Base-by-base conservation (phyloP, 30 jellyfish, hydroid and myxozoan species). In the Nemopilema nomurai region DNA sequence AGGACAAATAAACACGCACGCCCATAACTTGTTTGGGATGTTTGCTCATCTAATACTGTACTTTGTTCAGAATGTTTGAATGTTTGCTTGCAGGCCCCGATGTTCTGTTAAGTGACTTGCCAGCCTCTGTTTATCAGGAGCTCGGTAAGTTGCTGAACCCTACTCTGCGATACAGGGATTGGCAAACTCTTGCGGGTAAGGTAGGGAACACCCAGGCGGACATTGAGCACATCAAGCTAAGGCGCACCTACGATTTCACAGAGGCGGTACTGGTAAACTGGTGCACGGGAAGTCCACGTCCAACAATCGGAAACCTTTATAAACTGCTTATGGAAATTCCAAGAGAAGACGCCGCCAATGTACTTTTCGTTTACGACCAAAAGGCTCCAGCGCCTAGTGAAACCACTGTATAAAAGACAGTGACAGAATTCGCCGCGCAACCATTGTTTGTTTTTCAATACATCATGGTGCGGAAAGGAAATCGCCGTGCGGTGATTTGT, bases 121-220 rank as follows among this genome's bases (percentile, higher is more conserved):
- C 93, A 1, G 93, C 77, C 64, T 7, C 70, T 3, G 83, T 84
- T 0, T 71, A 67, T 52, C 82, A 84, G n/a, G 71, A 21, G 26
- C 68, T 84, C 0, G 93, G 93, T 4, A 75, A 51, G 1, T 83
- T 63, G 8, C 69, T 84, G 76, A 84, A 84, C 81, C 93, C 93
- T 13, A 30, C 28, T 50, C 87, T 27, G 51, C 76, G 22, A 18
- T 74, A 74, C 41, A 16, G 78, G 62, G 93, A 84, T 63, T 84
- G 93, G 93, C 49, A 84, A 51, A 74, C 87, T 1, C 82, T 84
- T 0, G 93, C 93, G 0, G 93, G 93, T 26, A 75, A 65, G 20
- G 51, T 84, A 8, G 82, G 83, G 7, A 0, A 24, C 53, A 84
- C 87, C 1, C 80, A 77, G 16, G 30, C 66, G 76, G 93, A 84